Evolutionary conservation across 2,113 vertebrate species (phyloP).

Genomic region (Toxotes jaculatrix): DNA sequence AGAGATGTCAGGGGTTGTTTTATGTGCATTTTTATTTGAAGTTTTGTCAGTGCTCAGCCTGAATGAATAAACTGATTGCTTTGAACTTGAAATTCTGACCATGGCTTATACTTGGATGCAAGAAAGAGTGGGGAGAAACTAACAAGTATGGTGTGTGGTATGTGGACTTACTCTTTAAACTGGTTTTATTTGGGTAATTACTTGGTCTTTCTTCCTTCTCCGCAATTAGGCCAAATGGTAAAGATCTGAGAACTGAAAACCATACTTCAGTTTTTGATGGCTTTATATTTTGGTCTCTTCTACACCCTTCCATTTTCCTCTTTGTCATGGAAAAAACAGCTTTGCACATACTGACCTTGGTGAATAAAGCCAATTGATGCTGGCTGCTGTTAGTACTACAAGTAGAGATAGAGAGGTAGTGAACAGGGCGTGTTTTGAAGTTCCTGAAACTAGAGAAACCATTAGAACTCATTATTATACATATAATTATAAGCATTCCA

Average conservation of each 20-base stretch:
- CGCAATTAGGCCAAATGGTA: background rate
- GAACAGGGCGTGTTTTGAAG: background rate
- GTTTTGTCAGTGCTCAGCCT: background rate
- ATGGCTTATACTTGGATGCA: background rate
- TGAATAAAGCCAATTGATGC: slow-evolving; percentile 6
- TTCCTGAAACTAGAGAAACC: background rate
- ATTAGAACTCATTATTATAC: background rate
- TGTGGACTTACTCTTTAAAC: background rate
- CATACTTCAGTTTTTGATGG: background rate
- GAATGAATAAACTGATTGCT: background rate
- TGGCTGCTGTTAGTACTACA: slow-evolving; percentile 6
- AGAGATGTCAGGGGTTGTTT: background rate
- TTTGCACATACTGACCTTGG: slow-evolving; percentile 22
- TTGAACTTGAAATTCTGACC: slow-evolving; percentile 14
- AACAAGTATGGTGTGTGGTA: background rate
- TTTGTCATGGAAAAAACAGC: background rate
- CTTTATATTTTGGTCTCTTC: slow-evolving; percentile 1
- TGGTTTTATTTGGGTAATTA: background rate
- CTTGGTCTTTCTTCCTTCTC: background rate
- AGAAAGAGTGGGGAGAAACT: background rate
- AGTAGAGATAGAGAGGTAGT: background rate
- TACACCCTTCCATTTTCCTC: background rate
- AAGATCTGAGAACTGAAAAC: background rate
- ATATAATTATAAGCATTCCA: background rate
- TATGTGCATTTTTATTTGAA: background rate